phyloP scores from a whole-genome alignment of 2,888 invertebrate genomes.

The Eledona agricola region DNA sequence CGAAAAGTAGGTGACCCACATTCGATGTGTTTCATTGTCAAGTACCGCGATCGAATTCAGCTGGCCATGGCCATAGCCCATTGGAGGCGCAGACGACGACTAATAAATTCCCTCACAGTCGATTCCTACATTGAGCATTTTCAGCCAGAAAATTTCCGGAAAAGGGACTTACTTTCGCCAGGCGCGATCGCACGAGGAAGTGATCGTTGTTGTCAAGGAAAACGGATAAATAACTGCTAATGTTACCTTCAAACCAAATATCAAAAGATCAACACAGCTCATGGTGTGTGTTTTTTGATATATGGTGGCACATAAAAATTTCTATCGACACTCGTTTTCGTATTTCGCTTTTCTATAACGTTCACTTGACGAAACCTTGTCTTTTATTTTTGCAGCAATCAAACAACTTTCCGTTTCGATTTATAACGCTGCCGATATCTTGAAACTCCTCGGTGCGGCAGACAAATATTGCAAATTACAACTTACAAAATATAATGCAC shows the following conservation, averaged over 20 bases:
- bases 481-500: constrained; percentile 11
- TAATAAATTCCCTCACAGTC: constrained; percentile 29
- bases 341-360: constrained; percentile 8
- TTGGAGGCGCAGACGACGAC: constrained; percentile 19
- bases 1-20: constrained; percentile 52
- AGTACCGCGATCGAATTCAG: constrained; percentile 45
- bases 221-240: not conserved
- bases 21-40: constrained; percentile 53
- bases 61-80: constrained; percentile 47
- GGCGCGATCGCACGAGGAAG: too few relatives aligned
- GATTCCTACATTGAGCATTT: constrained; percentile 13
- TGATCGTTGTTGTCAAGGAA: not conserved
- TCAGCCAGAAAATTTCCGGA: not conserved
- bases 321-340: too few relatives aligned
- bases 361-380: constrained; percentile 19
- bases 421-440: too few relatives aligned
- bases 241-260: not conserved
- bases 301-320: too few relatives aligned
- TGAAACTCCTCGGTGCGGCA: too few relatives aligned
- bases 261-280: too few relatives aligned
- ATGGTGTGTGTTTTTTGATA: too few relatives aligned
- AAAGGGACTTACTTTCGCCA: too few relatives aligned
- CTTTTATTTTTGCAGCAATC: too few relatives aligned
- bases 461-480: constrained; percentile 17
- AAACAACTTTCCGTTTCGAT: constrained; percentile 9